Evolutionary conservation across 1,140 invertebrate genomes (phyloP).

Genomic region (Pseudobourletiella spinata): DNA sequence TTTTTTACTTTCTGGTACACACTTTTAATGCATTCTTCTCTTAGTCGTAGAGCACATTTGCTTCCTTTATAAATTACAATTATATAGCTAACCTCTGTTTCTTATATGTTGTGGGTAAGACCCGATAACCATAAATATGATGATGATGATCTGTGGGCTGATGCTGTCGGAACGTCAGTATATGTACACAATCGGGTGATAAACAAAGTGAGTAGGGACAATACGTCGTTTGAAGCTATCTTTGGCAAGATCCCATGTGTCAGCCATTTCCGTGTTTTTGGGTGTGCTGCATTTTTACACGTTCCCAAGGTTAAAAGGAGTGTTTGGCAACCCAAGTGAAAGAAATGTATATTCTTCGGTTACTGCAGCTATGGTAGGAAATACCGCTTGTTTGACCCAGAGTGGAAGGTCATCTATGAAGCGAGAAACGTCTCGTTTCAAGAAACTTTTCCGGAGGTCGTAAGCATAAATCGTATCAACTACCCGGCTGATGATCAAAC

Average conservation of each 20-base stretch:
- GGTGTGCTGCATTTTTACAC: slow-evolving; percentile 37
- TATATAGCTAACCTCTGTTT: too few relatives aligned
- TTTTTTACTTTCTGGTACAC: too few relatives aligned
- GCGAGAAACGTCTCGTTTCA: slow-evolving; percentile 31
- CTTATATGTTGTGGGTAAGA: too few relatives aligned
- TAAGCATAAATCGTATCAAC: too few relatives aligned
- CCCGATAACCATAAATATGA: too few relatives aligned
- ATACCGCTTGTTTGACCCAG: slow-evolving; percentile 31
- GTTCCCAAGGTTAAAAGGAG: slow-evolving; percentile 34
- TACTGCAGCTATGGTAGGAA: slow-evolving; percentile 31
- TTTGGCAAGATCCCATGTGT: slow-evolving; percentile 36
- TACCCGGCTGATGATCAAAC: too few relatives aligned
- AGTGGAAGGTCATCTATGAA: slow-evolving; percentile 12
- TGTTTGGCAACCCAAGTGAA: slow-evolving; percentile 30
- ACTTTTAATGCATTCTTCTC: too few relatives aligned
- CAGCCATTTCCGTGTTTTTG: slow-evolving; percentile 38
- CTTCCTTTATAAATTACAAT: too few relatives aligned
- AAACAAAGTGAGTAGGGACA: slow-evolving; percentile 14
- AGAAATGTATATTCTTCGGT: slow-evolving; percentile 35
- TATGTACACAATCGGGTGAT: slow-evolving; percentile 37
- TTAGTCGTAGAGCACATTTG: too few relatives aligned
- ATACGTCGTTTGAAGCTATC: slow-evolving; percentile 38
- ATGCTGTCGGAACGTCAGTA: slow-evolving; percentile 14
- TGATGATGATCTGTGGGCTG: too few relatives aligned
- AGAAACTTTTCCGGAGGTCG: slow-evolving; percentile 9